Percentiles rank a stretch among this genome's conserved stretches.
Conservation (phyloP, 2,888 invertebrate species). For the Noctuana brunneofusca region DNA sequence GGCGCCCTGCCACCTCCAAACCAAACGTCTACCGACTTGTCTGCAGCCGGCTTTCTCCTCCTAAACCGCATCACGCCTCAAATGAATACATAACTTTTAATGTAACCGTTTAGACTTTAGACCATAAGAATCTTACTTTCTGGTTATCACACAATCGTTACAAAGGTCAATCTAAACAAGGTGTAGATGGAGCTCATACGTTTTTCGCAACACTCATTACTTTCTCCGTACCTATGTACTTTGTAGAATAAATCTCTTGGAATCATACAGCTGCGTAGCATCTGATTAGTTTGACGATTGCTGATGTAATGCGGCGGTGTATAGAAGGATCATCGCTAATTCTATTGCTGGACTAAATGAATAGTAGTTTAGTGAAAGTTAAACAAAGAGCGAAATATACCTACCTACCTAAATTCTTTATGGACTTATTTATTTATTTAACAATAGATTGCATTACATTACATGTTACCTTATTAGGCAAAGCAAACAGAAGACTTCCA, state of each 20-base stretch:
- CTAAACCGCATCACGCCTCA: slow-evolving; percentile 47
- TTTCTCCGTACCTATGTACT: slow-evolving; percentile 9
- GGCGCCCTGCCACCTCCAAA: slow-evolving; percentile 46
- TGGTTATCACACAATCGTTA: slow-evolving; percentile 18
- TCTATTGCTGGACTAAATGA: no score
- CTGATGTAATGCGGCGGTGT: no score
- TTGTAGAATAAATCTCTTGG: slow-evolving; percentile 16
- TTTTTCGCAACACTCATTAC: slow-evolving; percentile 2
- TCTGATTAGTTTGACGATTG: no score
- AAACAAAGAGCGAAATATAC: no score
- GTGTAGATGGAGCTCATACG: not conserved
- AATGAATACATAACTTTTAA: slow-evolving; percentile 22
- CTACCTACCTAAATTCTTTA: no score
- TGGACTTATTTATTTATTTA: no score
- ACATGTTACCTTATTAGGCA: no score
- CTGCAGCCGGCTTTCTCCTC: slow-evolving; percentile 71
- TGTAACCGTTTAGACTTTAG: slow-evolving; percentile 11
- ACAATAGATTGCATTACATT: no score
- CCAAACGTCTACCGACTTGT: slow-evolving; percentile 63
- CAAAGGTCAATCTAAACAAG: slow-evolving; percentile 40
- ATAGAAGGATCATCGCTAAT: no score
- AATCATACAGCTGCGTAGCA: not conserved
- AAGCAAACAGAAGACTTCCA: no score
- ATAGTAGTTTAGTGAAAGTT: no score
- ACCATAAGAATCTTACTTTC: slow-evolving; percentile 27